Base-by-base conservation (phyloP, 2,113 vertebrate species). In the Columbina picui region DNA sequence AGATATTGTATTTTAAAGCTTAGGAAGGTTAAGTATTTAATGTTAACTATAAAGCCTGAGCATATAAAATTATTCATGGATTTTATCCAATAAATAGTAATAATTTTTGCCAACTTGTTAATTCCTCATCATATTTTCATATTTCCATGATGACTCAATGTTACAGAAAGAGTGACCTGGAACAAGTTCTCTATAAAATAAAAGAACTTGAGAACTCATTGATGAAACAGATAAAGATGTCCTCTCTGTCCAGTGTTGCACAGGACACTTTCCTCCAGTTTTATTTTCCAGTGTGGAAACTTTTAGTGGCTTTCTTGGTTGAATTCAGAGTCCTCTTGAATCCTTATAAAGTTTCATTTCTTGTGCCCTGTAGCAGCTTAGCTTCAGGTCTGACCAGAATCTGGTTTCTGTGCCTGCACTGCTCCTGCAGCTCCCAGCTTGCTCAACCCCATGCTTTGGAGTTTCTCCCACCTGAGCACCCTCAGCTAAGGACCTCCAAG, bases 371-470 rank as follows among this genome's bases (percentile, higher is more conserved):
- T 36, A 14, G 32, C 34, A 89, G 29, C 32, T 64, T 16, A 30
- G 30, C 30, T 57, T 9, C 16, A 52, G 68, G 13, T 73, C 63
- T 57, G 26, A 29, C 32, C 39, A 87, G 55, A 57, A 93, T 41
- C 30, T 59, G 34, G 12, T 32, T 86, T 29, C 30, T 68, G 20
- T 75, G 41, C 18, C 68, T 47, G 39, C 23, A 10, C 7, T 32
- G 17, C 26, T 65, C 25, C 47, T 30, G 13, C 3, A 1, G 18
- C 21, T 76, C 18, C 21, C 32, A 4, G 3, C 45, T 84, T 41
- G 11, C 50, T 49, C 16, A 50, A 45, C 71, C 25, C 18, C 79
- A n/a, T 1, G 0, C 15, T n/a, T 16, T 0, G 17, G 27, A 47
- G 39, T 77, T 69, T 69, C 29, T n/a, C 16, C 32, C 27, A 25